These are phyloP conservation scores for Choloepus hoffmanni DNA, from an alignment of 2,113 vertebrate species.

Conservation along the genomic window DNA sequence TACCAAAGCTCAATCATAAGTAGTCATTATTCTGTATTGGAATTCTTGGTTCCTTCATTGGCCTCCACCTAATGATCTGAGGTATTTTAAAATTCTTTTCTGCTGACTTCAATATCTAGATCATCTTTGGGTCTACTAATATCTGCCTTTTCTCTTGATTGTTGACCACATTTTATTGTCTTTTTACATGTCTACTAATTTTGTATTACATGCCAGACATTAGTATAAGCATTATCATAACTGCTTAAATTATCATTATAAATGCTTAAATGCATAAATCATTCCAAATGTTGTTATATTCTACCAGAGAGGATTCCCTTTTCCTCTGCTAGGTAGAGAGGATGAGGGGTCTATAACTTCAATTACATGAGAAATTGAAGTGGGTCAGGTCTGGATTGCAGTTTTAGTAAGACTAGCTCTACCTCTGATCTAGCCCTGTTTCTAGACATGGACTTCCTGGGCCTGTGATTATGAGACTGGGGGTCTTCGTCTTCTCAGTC, in stretches of 20 bases:
- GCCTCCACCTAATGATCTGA: not conserved
- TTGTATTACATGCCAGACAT: not conserved
- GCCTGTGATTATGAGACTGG: not conserved
- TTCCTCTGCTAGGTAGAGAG: not conserved
- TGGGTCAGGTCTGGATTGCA: not conserved
- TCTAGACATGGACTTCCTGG: not conserved
- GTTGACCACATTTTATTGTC: not conserved
- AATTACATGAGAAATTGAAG: not conserved
- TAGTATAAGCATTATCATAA: slow-evolving; percentile 3
- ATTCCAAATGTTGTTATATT: not conserved
- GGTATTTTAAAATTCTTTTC: not conserved
- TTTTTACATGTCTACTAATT: not conserved
- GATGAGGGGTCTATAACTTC: not conserved
- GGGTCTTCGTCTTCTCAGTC: not conserved
- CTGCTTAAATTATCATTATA: no score
- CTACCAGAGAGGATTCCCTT: not conserved
- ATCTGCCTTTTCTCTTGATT: slow-evolving; percentile 9
- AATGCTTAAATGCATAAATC: no score
- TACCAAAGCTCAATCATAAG: not conserved
- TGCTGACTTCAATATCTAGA: not conserved
- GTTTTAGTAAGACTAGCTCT: not conserved
- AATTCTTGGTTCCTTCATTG: not conserved
- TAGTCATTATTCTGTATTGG: not conserved
- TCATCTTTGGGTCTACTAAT: not conserved
- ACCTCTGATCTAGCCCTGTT: not conserved